Evolutionary conservation across 2,888 invertebrate species (phyloP).

Genomic region (Romanomermis culicivorax): DNA sequence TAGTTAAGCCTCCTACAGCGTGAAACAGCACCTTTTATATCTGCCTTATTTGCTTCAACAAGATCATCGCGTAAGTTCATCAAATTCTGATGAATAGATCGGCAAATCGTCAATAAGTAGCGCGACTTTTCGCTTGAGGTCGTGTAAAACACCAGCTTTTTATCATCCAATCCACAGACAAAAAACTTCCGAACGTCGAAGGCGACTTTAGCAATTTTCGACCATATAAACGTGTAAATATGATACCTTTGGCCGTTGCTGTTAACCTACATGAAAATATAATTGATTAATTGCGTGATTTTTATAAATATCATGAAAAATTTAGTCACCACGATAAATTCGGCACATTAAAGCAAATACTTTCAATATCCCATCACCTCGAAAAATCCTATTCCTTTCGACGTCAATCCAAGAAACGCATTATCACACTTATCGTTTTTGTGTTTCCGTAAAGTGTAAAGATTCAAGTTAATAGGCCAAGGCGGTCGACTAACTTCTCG

Average conservation of each 20-base stretch:
- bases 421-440: constrained; percentile 40
- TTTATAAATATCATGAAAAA: too few species aligned
- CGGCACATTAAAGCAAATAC: too few species aligned
- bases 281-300: too few species aligned
- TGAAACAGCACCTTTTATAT: background rate
- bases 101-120: constrained; percentile 61
- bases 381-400: constrained; percentile 69
- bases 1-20: too few species aligned
- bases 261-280: constrained; percentile 23
- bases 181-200: constrained; percentile 93
- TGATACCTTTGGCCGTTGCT: constrained; percentile 30
- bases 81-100: constrained; percentile 77
- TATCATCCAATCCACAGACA: constrained; percentile 43
- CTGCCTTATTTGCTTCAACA: constrained; percentile 47
- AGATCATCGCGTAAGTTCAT: constrained; percentile 63
- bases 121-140: constrained; percentile 80
- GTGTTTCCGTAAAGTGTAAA: constrained; percentile 46
- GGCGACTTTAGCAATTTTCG: constrained; percentile 75
- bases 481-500: constrained; percentile 60
- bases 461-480: constrained; percentile 66
- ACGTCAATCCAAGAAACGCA: constrained; percentile 70
- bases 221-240: constrained; percentile 71
- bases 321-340: too few species aligned
- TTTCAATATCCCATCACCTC: too few species aligned
- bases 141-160: constrained; percentile 58